Evolutionary conservation across 2,113 vertebrate genomes (phyloP), one percentile per base, ranked within the genome.

Genomic region (Crotalus tigris): DNA sequence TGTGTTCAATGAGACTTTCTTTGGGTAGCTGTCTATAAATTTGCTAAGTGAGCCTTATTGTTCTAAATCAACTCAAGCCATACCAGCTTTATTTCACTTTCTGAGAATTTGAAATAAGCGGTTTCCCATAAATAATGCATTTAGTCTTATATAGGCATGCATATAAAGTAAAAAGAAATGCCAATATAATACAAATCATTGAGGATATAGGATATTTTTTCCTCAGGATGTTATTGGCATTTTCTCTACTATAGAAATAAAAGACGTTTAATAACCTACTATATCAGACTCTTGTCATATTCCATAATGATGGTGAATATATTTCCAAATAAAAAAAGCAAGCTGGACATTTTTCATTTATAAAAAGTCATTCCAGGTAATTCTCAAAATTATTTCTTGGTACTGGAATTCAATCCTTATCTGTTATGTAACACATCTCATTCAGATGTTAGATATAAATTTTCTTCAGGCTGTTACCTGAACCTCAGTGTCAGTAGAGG

Each of bases 291-390:
- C 11, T 49, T 58, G 55, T 81, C 53, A 89, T 44, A 46, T 58
- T 13, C 46, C 46, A 54, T 17, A 90, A 86, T 8, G 24, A 90
- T 54, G 46, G 88, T 33, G 55, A 86, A 93, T 51, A 24, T 6
- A 90, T 53, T 13, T 59, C 75, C 12, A 39, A 53, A 13, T 75
- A 44, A 81, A n/a, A 53, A 61, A 54, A 64, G 29, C 21, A 61
- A 61, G 24, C 55, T 93, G 69, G 59, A 88, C 55, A 61, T 85
- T 61, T 53, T 57, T 90, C 24, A 90, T 93, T 90, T 86, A 44
- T 86, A 86, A 61, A 90, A 86, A 23, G 23, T 90, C 59, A 93
- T 93, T 90, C 44, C 39, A 90, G 15, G 54, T 39, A 93, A 61
- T 86, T 93, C 21, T 85, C 29, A 86, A 44, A 59, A 23, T 87